Conservation (phyloP, 2,797 vertebrate genomes). For the Salmo trutta region DNA sequence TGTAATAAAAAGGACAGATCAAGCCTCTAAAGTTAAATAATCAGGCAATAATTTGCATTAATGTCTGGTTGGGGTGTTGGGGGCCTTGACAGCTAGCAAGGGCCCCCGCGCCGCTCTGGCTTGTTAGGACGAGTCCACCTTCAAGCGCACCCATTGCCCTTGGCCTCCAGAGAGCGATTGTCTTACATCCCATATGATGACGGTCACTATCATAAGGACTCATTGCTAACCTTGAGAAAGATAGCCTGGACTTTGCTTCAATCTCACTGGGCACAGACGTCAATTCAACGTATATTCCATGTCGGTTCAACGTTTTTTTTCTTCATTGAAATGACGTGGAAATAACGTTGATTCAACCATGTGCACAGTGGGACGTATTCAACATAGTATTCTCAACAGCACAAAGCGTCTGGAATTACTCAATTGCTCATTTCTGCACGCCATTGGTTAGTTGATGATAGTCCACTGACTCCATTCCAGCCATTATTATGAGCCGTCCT, state of each 20-base stretch:
- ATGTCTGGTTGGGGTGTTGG: conserved; percentile 69
- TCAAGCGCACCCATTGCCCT: conserved; percentile 76
- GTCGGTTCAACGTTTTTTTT: too few relatives aligned
- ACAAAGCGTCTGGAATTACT: too few relatives aligned
- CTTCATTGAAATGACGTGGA: too few relatives aligned
- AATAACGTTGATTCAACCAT: too few relatives aligned
- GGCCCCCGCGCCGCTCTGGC: conserved; percentile 47
- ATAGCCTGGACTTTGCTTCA: conserved; percentile 8
- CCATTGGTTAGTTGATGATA: too few relatives aligned
- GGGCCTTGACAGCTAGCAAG: conserved; percentile 51
- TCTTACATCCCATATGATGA: not conserved
- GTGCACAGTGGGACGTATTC: too few relatives aligned
- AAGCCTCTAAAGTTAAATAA: conserved; percentile 94
- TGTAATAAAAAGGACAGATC: conserved; percentile 99
- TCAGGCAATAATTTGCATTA: conserved; percentile 92
- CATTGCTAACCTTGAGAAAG: not conserved
- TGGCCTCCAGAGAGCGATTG: conserved; percentile 61
- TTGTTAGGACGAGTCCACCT: conserved; percentile 77
- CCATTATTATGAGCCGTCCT: too few relatives aligned
- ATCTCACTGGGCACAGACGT: not conserved
- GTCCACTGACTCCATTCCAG: too few relatives aligned
- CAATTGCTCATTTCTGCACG: too few relatives aligned
- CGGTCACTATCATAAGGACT: not conserved
- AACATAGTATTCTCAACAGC: too few relatives aligned
- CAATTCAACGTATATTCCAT: not conserved